Evolutionary conservation across 2,888 invertebrate genomes (phyloP), one percentile per base, ranked within the genome.

Genomic region (Galerucella nymphaeae): DNA sequence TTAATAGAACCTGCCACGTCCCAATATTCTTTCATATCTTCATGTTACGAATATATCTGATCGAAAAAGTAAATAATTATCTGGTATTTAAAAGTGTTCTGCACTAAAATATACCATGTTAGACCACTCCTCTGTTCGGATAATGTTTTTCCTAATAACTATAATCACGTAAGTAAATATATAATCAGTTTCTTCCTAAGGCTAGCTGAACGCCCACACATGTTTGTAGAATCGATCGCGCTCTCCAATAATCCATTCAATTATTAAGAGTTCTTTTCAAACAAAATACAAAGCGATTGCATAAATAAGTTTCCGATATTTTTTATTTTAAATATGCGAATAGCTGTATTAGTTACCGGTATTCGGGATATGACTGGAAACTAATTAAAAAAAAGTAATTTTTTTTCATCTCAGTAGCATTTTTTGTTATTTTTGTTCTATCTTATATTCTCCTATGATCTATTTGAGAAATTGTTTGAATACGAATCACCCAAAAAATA

Each of bases 141-240:
- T 86, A 86, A 87, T 87, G 85, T 86, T 86, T 85, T 85, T 85
- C 84, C 84, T 87, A 87, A 87, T 87, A 86, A 87, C 87, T 87
- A 86, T 87, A 87, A 87, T 87, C 86, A 86, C 82, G 84, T 82
- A 84, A 85, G 86, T 86, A 86, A 86, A 86, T 86, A 87, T 86
- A 86, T 86, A 87, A 87, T 86, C 87, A 87, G 86, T 86, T 86
- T 85, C 84, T 85, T 85, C 85, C 81, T 84, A 81, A 82, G 85
- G 84, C 82, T 82, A 81, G 84, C 84, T 80, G 80, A 80, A 84
- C 86, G 82, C 86, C 85, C 85, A 85, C 85, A 73, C 73, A 65
- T 73, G 80, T 74, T 74, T 59, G 74, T 71, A 64, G 65, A 71
- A 68, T 68, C 65, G 63, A 62, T 62, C 41, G 61, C n/a, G 11